Percentiles rank a stretch among this genome's conserved stretches.
These are phyloP conservation scores for Notolepis coatsorum DNA, from an alignment of 2,797 vertebrate genomes.

Conservation along the genomic window DNA sequence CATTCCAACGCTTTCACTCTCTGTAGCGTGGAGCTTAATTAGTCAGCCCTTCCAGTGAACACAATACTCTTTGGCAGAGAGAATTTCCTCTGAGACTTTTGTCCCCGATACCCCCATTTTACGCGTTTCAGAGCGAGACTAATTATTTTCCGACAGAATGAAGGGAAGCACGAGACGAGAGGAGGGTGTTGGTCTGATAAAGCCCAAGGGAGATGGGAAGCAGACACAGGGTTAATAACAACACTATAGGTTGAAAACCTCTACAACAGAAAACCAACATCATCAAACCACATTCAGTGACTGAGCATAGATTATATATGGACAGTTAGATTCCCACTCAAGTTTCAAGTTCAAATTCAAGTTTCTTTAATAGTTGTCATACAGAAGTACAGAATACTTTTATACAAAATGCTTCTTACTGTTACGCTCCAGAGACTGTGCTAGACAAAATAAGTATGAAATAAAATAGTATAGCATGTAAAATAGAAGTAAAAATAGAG, in stretches of 20 bases:
- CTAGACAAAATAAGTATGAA: too few species aligned
- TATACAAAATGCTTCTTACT: too few species aligned
- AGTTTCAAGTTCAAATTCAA: too few species aligned
- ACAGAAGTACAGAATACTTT: too few species aligned
- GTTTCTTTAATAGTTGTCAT: too few species aligned
- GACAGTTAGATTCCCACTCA: too few species aligned
- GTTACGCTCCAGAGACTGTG: too few species aligned
- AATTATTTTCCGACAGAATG: conserved; percentile 69
- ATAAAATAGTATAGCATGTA: too few species aligned
- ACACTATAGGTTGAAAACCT: not conserved
- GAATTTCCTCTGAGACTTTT: conserved; percentile 72
- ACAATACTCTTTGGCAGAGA: conserved; percentile 55
- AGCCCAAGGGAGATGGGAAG: conserved; percentile 28
- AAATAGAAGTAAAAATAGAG: too few species aligned
- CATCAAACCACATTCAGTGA: conserved; percentile 8
- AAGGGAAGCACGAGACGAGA: conserved; percentile 42
- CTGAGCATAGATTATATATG: conserved; percentile 1
- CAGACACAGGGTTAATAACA: conserved; percentile 19
- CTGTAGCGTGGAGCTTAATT: conserved; percentile 57
- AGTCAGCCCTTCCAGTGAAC: conserved; percentile 62
- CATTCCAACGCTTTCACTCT: conserved; percentile 25
- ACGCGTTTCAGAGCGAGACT: conserved; percentile 69
- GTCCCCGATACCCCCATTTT: conserved; percentile 69
- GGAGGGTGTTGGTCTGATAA: conserved; percentile 51
- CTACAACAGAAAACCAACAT: conserved; percentile 14